phyloP scores from a whole-genome alignment of 2,888 invertebrate genomes.

The Ophioninae sp. region DNA sequence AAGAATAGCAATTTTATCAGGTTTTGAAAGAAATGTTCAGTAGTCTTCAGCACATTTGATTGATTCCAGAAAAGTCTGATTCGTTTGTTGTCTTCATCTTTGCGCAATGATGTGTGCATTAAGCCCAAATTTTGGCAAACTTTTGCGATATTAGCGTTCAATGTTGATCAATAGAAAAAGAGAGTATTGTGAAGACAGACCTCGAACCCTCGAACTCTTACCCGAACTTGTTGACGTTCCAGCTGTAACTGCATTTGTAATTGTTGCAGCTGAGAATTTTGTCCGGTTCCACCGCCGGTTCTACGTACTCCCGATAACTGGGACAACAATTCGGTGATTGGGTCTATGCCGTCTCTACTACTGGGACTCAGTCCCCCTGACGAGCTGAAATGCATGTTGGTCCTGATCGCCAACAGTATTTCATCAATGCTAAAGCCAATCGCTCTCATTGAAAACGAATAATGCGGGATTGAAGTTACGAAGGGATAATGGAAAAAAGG shows the following conservation, averaged over 20 bases:
- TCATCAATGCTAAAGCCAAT: not conserved
- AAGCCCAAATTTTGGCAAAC: too few species aligned
- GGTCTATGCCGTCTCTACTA: constrained; percentile 96
- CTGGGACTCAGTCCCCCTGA: constrained; percentile 93
- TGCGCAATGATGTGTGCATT: too few species aligned
- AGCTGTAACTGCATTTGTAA: constrained; percentile 97
- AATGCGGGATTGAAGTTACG: not conserved
- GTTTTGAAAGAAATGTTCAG: too few species aligned
- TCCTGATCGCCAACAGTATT: constrained; percentile 77
- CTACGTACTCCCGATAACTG: constrained; percentile 97
- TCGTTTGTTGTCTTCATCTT: too few species aligned
- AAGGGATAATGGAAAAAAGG: not conserved
- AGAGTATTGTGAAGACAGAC: too few species aligned
- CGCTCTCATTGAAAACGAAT: too few species aligned
- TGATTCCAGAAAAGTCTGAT: too few species aligned
- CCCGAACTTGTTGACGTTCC: constrained; percentile 92
- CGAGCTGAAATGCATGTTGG: constrained; percentile 97
- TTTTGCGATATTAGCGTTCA: too few species aligned
- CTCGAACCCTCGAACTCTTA: constrained; percentile 63
- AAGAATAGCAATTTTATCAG: too few species aligned
- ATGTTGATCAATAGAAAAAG: too few species aligned
- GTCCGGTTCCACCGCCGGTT: constrained; percentile 83
- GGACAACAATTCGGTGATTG: constrained; percentile 96
- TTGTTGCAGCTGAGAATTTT: constrained; percentile 91
- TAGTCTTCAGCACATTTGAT: too few species aligned